These are phyloP conservation scores for Nylanderia fulva DNA, from an alignment of 1,140 invertebrate species.

Conservation along the genomic window DNA sequence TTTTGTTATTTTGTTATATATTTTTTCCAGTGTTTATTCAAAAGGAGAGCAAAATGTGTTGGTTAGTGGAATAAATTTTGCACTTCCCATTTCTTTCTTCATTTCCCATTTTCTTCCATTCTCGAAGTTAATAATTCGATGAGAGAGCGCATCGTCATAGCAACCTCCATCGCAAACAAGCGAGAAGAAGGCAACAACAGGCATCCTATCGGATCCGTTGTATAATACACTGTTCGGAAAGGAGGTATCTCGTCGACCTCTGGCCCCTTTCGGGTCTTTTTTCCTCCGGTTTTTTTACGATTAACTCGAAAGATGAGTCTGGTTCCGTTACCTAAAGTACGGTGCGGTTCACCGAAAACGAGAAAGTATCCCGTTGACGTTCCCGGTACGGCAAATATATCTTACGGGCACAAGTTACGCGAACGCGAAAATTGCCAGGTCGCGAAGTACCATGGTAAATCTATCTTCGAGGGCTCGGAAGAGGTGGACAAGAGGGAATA, in stretches of 20 bases:
- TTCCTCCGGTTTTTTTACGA: background rate
- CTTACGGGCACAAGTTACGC: constrained; percentile 66
- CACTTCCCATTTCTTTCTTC: background rate
- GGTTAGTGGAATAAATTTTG: background rate
- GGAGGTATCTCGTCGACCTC: background rate
- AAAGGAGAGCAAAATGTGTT: no score
- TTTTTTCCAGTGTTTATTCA: no score
- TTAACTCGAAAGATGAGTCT: constrained; percentile 56
- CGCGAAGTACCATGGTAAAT: constrained; percentile 11
- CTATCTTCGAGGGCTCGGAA: constrained; percentile 28
- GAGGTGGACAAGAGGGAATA: constrained; percentile 62
- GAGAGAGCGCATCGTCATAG: constrained; percentile 58
- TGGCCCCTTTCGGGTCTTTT: background rate
- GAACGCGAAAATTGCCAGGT: constrained; percentile 38
- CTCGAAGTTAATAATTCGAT: constrained; percentile 64
- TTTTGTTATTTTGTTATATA: no score
- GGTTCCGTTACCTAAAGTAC: constrained; percentile 47
- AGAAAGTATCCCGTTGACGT: constrained; percentile 52
- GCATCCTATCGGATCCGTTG: constrained; percentile 25
- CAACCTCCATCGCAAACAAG: constrained; percentile 53
- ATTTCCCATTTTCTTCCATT: background rate
- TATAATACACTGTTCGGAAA: background rate
- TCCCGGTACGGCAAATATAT: constrained; percentile 66
- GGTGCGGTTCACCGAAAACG: constrained; percentile 35
- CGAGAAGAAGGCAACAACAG: background rate